These are phyloP conservation scores for Formica selysi DNA, from an alignment of 1,140 invertebrate genomes.

Conservation along the genomic window DNA sequence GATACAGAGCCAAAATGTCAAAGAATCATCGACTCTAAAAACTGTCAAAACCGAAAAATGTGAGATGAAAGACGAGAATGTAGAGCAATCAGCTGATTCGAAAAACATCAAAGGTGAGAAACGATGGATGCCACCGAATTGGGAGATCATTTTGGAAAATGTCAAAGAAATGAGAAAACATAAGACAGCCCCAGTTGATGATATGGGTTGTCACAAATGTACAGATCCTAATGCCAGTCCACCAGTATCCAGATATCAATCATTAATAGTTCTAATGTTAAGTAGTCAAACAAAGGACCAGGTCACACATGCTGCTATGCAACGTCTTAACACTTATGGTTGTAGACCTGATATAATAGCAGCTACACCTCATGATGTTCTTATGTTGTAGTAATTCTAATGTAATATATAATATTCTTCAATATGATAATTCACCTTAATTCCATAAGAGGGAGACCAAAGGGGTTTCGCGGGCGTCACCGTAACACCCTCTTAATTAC, in stretches of 20 bases:
- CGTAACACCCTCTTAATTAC: too few relatives aligned
- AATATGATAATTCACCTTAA: too few relatives aligned
- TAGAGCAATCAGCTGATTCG: background rate
- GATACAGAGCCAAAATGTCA: conserved; percentile 52
- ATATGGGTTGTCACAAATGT: conserved; percentile 96
- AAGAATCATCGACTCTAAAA: conserved; percentile 4
- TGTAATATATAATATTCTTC: too few relatives aligned
- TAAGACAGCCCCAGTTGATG: conserved; percentile 95
- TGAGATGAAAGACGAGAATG: conserved; percentile 63
- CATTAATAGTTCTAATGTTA: conserved; percentile 97
- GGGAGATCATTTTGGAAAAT: conserved; percentile 93
- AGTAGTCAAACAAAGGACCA: conserved; percentile 99
- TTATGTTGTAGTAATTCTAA: too few relatives aligned
- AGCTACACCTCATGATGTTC: conserved; percentile 89
- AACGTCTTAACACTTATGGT: conserved; percentile 91
- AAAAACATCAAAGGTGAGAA: conserved; percentile 20
- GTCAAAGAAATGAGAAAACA: conserved; percentile 94
- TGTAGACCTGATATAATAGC: conserved; percentile 93
- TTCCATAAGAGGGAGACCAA: too few relatives aligned
- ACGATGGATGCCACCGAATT: conserved; percentile 91
- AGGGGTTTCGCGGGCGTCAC: too few relatives aligned
- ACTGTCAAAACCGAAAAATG: background rate
- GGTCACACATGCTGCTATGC: conserved; percentile 96
- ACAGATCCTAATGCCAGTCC: conserved; percentile 89
- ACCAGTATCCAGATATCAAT: conserved; percentile 93